These are phyloP conservation scores for Chloebia gouldiae DNA, from an alignment of 2,113 vertebrate genomes.

Conservation along the genomic window DNA sequence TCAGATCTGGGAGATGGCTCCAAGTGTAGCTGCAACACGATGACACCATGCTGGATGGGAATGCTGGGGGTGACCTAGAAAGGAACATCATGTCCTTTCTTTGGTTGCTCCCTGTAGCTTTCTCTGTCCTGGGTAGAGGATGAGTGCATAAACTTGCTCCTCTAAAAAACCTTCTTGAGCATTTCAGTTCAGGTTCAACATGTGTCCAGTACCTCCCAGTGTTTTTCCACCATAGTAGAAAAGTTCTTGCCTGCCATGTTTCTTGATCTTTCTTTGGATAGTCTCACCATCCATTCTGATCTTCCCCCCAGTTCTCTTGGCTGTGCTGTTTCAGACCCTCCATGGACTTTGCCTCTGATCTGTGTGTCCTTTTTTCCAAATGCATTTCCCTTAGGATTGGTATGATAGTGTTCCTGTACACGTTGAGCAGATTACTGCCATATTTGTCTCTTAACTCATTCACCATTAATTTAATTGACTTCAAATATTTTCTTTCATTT, in stretches of 20 bases:
- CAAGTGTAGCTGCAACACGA: fast-evolving
- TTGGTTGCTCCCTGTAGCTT: neutral
- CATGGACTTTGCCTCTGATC: neutral
- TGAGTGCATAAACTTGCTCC: neutral
- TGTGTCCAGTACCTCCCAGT: neutral
- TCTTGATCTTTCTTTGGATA: neutral
- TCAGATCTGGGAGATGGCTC: neutral
- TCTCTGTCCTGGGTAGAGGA: neutral
- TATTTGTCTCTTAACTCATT: neutral
- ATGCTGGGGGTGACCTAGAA: neutral
- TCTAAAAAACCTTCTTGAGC: neutral
- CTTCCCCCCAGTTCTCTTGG: fast-evolving
- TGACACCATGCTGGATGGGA: fast-evolving
- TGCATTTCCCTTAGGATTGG: neutral
- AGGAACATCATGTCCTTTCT: neutral
- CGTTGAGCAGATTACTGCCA: neutral
- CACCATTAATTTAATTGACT: neutral
- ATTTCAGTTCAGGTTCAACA: neutral
- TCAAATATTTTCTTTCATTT: neutral
- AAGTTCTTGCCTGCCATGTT: neutral
- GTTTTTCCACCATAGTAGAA: neutral
- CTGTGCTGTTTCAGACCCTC: neutral
- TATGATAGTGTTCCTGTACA: neutral
- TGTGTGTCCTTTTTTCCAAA: neutral
- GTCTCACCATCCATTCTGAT: neutral